Evolutionary conservation across 2,113 vertebrate species (phyloP).

Genomic region (Sminthopsis crassicaudata): DNA sequence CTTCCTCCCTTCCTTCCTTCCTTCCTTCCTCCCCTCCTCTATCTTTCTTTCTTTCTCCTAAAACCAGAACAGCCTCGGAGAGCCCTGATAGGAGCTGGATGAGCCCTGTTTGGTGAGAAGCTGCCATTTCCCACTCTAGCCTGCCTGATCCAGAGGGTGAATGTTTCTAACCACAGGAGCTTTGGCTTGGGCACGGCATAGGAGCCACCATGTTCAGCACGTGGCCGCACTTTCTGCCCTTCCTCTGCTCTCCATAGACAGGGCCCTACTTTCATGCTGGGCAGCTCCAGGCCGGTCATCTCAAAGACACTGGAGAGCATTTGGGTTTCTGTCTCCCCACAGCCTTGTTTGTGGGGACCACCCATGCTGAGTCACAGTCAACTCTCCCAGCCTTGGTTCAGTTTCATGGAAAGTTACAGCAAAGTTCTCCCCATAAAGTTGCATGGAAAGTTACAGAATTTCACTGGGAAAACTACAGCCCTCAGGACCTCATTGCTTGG

Average conservation of each 20-base stretch:
- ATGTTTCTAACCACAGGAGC: slow-evolving; percentile 20
- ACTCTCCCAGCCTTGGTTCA: background rate
- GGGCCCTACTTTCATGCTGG: background rate
- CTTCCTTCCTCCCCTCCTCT: no score
- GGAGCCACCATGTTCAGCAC: background rate
- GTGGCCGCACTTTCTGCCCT: background rate
- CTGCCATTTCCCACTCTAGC: slow-evolving; percentile 47
- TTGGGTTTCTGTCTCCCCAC: background rate
- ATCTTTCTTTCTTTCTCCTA: background rate
- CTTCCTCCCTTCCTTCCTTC: no score
- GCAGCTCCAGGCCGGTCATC: background rate
- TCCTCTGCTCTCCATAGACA: background rate
- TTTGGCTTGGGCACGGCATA: background rate
- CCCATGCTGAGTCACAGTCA: background rate
- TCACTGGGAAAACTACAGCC: background rate
- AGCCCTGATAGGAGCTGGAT: slow-evolving; percentile 35
- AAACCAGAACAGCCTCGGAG: slow-evolving; percentile 49
- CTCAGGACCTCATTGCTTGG: background rate
- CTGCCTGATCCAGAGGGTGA: slow-evolving; percentile 30
- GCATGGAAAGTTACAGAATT: slow-evolving; percentile 35
- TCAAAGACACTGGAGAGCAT: background rate
- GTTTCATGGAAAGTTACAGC: slow-evolving; percentile 18
- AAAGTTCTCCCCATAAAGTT: background rate
- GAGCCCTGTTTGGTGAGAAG: slow-evolving; percentile 37
- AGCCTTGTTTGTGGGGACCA: background rate